phyloP scores from a whole-genome alignment of 2,888 invertebrate genomes.

The Phortica okadai region DNA sequence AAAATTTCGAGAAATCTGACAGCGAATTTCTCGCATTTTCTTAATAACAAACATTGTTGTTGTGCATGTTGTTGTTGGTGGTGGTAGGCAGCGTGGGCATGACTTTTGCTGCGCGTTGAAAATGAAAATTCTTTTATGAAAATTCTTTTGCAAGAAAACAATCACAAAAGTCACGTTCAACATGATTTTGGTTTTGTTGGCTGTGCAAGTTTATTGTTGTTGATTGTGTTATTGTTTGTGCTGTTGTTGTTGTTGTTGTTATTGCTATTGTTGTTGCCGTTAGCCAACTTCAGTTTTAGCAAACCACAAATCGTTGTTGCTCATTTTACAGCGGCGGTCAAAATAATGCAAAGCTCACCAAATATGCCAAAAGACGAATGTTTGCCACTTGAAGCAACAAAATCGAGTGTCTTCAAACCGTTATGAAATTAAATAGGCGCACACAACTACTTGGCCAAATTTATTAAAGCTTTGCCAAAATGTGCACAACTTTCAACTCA shows the following conservation, averaged over 20 bases:
- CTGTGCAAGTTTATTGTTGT: neutral
- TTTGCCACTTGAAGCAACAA: too few relatives aligned
- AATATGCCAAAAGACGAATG: too few relatives aligned
- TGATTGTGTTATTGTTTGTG: neutral
- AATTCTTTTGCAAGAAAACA: slow-evolving; percentile 48
- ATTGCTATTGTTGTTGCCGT: neutral
- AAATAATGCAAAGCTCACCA: neutral
- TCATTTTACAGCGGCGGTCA: neutral
- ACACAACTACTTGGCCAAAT: slow-evolving; percentile 45
- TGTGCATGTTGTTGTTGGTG: neutral
- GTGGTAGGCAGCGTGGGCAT: neutral
- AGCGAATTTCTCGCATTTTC: slow-evolving; percentile 42
- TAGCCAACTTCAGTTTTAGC: neutral
- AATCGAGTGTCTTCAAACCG: neutral
- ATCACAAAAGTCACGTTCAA: slow-evolving; percentile 71
- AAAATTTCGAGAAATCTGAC: slow-evolving; percentile 30
- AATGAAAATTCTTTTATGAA: slow-evolving; percentile 16
- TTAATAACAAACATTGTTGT: slow-evolving; percentile 42
- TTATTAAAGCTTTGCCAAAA: neutral
- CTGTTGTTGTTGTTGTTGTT: slow-evolving; percentile 8
- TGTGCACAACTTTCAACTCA: neutral
- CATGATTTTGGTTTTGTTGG: slow-evolving; percentile 66
- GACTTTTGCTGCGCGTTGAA: neutral
- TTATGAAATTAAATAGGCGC: neutral
- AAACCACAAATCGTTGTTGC: slow-evolving; percentile 5